Evolutionary conservation across 2,888 invertebrate species (phyloP).

Genomic region (Pogonocherus hispidulus): DNA sequence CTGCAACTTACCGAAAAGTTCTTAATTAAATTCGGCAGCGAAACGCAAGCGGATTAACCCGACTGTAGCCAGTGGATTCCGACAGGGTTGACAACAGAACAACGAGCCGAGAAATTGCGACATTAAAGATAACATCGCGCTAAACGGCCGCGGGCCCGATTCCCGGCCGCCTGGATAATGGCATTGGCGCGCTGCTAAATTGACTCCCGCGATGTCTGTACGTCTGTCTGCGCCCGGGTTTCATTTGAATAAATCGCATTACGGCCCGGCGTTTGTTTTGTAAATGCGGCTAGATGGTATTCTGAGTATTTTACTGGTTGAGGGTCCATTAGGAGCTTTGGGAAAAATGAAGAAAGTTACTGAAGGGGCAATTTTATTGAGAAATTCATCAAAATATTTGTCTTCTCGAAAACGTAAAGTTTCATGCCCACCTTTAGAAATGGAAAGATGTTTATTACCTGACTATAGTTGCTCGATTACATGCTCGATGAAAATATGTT

Average conservation of each 20-base stretch:
- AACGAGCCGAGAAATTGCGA: slow-evolving; percentile 69
- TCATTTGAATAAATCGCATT: slow-evolving; percentile 47
- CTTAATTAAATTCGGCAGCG: slow-evolving; percentile 59
- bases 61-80: slow-evolving; percentile 45
- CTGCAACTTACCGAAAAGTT: slow-evolving; percentile 51
- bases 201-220: slow-evolving; percentile 64
- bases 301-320: slow-evolving; percentile 33
- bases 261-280: slow-evolving; percentile 40
- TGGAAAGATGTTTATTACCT: too few species aligned
- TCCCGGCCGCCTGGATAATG: slow-evolving; percentile 65
- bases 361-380: too few species aligned
- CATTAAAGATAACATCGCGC: slow-evolving; percentile 69
- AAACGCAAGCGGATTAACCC: slow-evolving; percentile 53
- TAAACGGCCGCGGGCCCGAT: slow-evolving; percentile 68
- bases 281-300: slow-evolving; percentile 17
- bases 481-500: too few species aligned
- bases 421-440: too few species aligned
- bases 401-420: too few species aligned
- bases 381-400: too few species aligned
- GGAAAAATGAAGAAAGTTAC: too few species aligned
- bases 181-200: slow-evolving; percentile 65
- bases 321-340: slow-evolving; percentile 5
- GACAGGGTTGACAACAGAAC: slow-evolving; percentile 62
- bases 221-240: slow-evolving; percentile 39
- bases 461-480: too few species aligned